Evolutionary conservation across 2,113 vertebrate species (phyloP), one percentile per base, ranked within the genome.

Genomic region (Aphyosemion australe): DNA sequence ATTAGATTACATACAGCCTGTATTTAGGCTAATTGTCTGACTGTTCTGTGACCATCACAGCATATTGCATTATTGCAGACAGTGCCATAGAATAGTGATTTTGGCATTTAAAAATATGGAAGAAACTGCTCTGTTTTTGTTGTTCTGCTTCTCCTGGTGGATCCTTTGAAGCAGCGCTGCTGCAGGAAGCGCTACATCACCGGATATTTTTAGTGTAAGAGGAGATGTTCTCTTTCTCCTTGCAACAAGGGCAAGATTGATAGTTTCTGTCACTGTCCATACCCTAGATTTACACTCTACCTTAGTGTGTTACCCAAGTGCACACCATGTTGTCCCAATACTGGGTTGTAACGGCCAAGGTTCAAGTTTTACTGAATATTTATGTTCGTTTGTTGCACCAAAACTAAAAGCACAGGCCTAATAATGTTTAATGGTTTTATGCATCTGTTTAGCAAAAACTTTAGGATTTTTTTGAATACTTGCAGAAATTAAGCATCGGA

Each of bases 141-240:
- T 48, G 64, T 48, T 64, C 26, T 21, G 65, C 66, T 61, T 84
- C 71, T 75, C 21, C 58, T 65, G 11, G 42, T 61, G 72, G 75
- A 80, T 69, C 69, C 52, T 46, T 78, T 70, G 69, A 82, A 77
- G 34, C 34, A 12, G 43, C 52, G 70, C 78, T 87, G 82, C 83
- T 84, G 76, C 61, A 88, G 77, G 79, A 89, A 48, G 81, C 79
- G 90, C 85, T 79, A 85, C 80, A 87, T 90, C 65, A 39, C 64
- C 58, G 70, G 86, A 78, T 92, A 92, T 93, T 92, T 92, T 90
- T 93, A 91, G 88, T 72, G 72, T 79, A 80, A 86, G 76, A 82
- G 71, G 83, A 86, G 77, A 89, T 79, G 76, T 76, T 76, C 82
- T 76, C 77, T 79, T 54, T 55, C 73, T 83, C 73, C 72, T 79